A percentile compares a stretch with the other conserved stretches of the same genome.
Conservation (phyloP, 1,140 invertebrate species). For the Cotesia vestalis region DNA sequence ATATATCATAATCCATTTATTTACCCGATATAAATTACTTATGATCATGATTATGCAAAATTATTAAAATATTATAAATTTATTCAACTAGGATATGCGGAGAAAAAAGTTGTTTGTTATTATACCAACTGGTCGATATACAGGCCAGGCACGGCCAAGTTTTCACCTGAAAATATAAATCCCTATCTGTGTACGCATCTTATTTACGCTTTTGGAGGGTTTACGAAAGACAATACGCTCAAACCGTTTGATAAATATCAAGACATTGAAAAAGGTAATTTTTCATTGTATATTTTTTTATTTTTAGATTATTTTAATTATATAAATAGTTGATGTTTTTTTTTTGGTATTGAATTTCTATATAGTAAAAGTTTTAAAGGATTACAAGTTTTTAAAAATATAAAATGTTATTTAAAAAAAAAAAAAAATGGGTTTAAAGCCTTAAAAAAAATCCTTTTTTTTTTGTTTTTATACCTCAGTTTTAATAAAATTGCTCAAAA, state of each 20-base stretch:
- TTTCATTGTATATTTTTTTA: slow-evolving; percentile 25
- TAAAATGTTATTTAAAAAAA: no score
- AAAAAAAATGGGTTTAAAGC: no score
- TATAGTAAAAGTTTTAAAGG: background rate
- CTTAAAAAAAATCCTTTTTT: no score
- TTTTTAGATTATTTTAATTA: background rate
- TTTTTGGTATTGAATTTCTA: background rate
- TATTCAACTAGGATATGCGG: slow-evolving; percentile 61
- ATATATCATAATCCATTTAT: no score
- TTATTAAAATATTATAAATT: slow-evolving; percentile 21
- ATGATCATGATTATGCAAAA: background rate
- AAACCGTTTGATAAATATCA: slow-evolving; percentile 95
- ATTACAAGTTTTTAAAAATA: no score
- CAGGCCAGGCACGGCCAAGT: slow-evolving; percentile 86
- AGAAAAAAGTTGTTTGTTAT: slow-evolving; percentile 85
- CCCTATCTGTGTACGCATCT: slow-evolving; percentile 95
- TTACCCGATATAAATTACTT: no score
- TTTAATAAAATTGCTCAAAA: no score
- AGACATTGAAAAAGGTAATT: slow-evolving; percentile 90
- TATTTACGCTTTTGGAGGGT: slow-evolving; percentile 92
- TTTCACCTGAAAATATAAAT: slow-evolving; percentile 94
- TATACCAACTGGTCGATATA: slow-evolving; percentile 96
- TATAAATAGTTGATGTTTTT: background rate
- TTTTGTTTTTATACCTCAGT: no score
- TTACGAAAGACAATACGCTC: slow-evolving; percentile 89